These are phyloP conservation scores for Oxyruncus cristatus DNA, from an alignment of 2,113 vertebrate species.

Conservation along the genomic window DNA sequence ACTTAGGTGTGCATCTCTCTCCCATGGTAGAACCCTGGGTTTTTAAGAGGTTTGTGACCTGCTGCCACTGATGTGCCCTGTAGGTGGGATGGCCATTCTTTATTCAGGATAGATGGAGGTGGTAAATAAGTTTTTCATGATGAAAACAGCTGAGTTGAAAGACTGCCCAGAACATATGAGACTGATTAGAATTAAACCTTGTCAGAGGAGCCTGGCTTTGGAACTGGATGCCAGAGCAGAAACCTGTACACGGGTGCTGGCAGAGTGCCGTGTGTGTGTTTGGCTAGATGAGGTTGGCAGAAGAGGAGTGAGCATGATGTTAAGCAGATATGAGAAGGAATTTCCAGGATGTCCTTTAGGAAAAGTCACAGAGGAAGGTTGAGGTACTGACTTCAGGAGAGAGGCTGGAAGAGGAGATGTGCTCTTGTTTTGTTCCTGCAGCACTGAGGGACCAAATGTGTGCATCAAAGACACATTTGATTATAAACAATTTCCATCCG, in stretches of 20 bases:
- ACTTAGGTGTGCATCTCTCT: rapidly evolving
- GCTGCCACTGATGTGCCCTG: background rate
- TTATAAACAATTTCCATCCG: background rate
- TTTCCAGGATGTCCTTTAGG: background rate
- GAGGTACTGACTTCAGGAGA: background rate
- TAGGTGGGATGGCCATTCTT: background rate
- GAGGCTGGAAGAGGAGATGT: background rate
- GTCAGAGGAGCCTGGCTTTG: background rate
- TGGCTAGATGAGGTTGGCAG: background rate
- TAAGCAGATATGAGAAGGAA: background rate
- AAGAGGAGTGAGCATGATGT: background rate
- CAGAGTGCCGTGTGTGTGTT: background rate
- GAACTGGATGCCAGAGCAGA: background rate
- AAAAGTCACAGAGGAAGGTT: background rate
- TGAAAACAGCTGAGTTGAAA: background rate
- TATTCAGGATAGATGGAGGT: background rate
- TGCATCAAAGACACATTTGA: background rate
- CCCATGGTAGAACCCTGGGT: rapidly evolving
- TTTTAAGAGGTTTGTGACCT: background rate
- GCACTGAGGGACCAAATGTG: background rate
- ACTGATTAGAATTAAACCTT: background rate
- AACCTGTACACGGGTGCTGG: background rate
- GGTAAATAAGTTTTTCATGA: background rate
- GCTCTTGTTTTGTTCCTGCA: background rate
- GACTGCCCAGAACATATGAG: background rate